Conservation (phyloP, 2,113 vertebrate genomes). For the Carassius gibelio region DNA sequence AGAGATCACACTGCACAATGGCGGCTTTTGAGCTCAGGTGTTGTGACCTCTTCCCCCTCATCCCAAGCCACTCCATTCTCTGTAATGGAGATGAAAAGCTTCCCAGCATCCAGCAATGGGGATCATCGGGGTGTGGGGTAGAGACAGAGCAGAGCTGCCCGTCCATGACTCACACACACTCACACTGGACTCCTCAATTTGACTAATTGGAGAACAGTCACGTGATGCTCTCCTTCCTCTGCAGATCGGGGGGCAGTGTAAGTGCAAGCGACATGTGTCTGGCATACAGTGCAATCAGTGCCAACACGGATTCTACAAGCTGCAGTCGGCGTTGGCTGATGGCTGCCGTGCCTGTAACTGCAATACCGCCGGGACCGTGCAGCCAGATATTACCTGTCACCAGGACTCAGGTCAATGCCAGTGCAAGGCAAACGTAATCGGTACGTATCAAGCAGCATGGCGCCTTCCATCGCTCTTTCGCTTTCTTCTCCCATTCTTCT, state of each 20-base stretch:
- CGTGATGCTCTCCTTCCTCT: slow-evolving; percentile 70
- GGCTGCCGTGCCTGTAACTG: slow-evolving; percentile 90
- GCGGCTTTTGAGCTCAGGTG: slow-evolving; percentile 1
- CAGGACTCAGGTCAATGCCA: slow-evolving; percentile 89
- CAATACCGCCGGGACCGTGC: slow-evolving; percentile 80
- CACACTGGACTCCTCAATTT: slow-evolving; percentile 45
- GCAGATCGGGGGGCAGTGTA: slow-evolving; percentile 91
- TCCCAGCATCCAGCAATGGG: slow-evolving; percentile 23
- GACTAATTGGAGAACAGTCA: slow-evolving; percentile 55
- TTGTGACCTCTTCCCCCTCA: not conserved
- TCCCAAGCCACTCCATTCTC: not conserved
- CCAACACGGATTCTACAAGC: slow-evolving; percentile 87
- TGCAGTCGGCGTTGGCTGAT: slow-evolving; percentile 77
- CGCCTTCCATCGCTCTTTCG: slow-evolving; percentile 33
- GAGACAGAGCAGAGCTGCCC: slow-evolving; percentile 33
- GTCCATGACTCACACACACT: slow-evolving; percentile 48
- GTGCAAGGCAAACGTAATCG: slow-evolving; percentile 90
- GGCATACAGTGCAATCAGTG: slow-evolving; percentile 87
- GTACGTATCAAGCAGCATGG: slow-evolving; percentile 75
- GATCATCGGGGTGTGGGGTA: not conserved
- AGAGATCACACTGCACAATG: not conserved
- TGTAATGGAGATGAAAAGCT: slow-evolving; percentile 53
- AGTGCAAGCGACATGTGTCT: slow-evolving; percentile 88
- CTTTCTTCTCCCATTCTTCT: slow-evolving; percentile 10
- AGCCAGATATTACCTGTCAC: slow-evolving; percentile 86